Evolutionary conservation across 1,140 invertebrate species (phyloP), one percentile per base, ranked within the genome.

Genomic region (Heliconius eleuchia): DNA sequence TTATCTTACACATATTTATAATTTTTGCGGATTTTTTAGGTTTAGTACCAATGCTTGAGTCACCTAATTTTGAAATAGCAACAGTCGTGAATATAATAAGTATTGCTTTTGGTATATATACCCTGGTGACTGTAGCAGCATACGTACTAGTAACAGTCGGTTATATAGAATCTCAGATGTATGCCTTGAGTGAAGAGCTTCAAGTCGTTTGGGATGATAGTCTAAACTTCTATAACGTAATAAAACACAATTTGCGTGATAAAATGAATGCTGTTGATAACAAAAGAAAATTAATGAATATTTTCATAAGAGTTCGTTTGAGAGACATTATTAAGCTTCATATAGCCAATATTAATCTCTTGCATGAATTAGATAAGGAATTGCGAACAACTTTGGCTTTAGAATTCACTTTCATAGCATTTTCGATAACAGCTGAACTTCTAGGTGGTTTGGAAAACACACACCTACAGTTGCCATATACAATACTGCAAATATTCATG

Each of bases 381-480:
- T 86, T 82, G 70, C 72, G 82, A 60, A 73, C 70, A 18, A 72
- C 73, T 79, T 80, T 86, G 19, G 87, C 85, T 18, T 23, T 87
- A 0, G 88, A 89, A 46, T 88, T 89, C 46, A 42, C 79, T 7
- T 71, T 86, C 16, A 66, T 88, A 18, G 82, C 77, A 7, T 37
- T 82, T 16, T 83, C 81, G 13, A 16, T 92, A n/a, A 87, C 87
- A 71, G 84, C 84, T 11, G 89, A 87, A 77, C 74, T 92, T 2
- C 79, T 92, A 8, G 89, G 87, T 39, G 87, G 87, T 0, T 75
- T 91, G 66, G 86, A 89, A 8, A 90, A 87, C 18, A 91, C 89
- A 1, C 86, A 85, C 50, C n/a, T 92, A 13, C 72, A 90, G n/a
- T 18, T 90, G n/a, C 88, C 88, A 1, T 91, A 85, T 73, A 82